A percentile compares a stretch with the other conserved stretches of the same genome.
Conservation (phyloP, 2,797 vertebrate genomes). For the Caiman crocodilus region DNA sequence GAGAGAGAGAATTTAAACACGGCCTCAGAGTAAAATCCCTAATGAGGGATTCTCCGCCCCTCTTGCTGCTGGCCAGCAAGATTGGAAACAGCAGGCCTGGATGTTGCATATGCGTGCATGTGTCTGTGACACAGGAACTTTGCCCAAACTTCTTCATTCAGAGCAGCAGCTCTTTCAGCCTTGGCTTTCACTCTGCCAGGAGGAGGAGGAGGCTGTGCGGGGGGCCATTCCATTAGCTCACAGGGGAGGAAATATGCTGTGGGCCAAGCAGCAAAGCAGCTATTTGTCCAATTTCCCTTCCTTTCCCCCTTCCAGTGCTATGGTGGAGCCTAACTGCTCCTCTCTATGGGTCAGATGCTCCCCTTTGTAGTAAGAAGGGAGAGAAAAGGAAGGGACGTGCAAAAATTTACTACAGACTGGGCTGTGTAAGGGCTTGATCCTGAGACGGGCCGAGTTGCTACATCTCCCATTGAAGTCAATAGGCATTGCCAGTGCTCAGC, state of each 20-base stretch:
- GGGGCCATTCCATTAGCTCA: constrained; percentile 55
- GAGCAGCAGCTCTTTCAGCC: constrained; percentile 26
- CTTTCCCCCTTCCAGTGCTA: not conserved
- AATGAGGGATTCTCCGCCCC: accelerated
- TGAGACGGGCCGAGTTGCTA: not conserved
- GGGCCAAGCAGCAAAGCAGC: constrained; percentile 42
- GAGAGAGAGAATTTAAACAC: not conserved
- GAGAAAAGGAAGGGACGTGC: constrained; percentile 46
- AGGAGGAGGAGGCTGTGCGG: constrained; percentile 6
- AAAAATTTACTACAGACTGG: constrained; percentile 49
- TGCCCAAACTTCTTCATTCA: constrained; percentile 47
- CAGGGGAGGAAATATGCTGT: constrained; percentile 57
- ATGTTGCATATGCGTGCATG: not conserved
- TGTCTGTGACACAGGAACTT: constrained; percentile 27
- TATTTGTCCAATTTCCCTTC: not conserved
- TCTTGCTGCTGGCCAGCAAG: not conserved
- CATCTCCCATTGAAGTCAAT: not conserved
- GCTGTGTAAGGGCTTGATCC: constrained; percentile 8
- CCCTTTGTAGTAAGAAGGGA: not conserved
- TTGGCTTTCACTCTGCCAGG: constrained; percentile 49
- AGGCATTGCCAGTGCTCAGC: not conserved
- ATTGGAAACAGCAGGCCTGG: constrained; percentile 14
- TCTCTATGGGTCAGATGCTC: constrained; percentile 61
- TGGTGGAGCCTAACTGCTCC: constrained; percentile 55
- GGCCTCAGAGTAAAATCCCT: constrained; percentile 11